Conservation (phyloP, 2,888 invertebrate genomes). For the Scaptodrosophila latifasciaeformis region DNA sequence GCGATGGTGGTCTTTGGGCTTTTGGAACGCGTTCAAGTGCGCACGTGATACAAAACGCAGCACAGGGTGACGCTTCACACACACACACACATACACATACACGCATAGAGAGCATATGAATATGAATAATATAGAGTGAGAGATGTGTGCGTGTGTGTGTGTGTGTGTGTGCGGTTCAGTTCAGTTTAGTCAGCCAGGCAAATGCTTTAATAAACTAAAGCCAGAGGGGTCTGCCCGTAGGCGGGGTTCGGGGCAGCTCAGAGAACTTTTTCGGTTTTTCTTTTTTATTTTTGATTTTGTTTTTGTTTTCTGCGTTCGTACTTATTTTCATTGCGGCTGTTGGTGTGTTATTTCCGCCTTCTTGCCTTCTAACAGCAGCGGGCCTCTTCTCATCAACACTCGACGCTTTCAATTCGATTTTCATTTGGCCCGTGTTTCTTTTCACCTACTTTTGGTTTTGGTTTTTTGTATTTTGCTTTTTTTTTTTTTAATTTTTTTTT, state of each 20-base stretch:
- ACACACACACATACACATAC: background rate
- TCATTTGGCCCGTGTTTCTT: slow-evolving; percentile 33
- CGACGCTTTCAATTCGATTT: slow-evolving; percentile 53
- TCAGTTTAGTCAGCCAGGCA: too few relatives aligned
- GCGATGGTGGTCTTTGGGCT: slow-evolving; percentile 2
- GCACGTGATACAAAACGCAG: slow-evolving; percentile 53
- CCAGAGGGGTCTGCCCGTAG: too few relatives aligned
- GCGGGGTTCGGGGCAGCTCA: too few relatives aligned
- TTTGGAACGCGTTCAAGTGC: slow-evolving; percentile 52
- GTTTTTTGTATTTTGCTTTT: slow-evolving; percentile 12
- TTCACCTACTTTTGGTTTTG: slow-evolving; percentile 59
- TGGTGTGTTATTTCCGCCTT: slow-evolving; percentile 17
- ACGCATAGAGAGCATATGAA: slow-evolving; percentile 7
- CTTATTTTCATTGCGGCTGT: too few relatives aligned
- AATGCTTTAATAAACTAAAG: too few relatives aligned
- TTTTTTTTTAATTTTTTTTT: slow-evolving; percentile 1
- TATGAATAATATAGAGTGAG: slow-evolving; percentile 1
- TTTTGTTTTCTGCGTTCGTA: background rate
- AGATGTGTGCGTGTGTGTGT: too few relatives aligned
- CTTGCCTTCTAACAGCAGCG: slow-evolving; percentile 5
- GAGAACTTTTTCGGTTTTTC: background rate
- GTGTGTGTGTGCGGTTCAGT: too few relatives aligned
- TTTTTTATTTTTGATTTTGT: background rate
- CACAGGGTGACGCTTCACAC: too few relatives aligned
- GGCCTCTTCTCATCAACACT: slow-evolving; percentile 2